Evolutionary conservation across 1,140 invertebrate genomes (phyloP).

Genomic region (Drosophila rufa): DNA sequence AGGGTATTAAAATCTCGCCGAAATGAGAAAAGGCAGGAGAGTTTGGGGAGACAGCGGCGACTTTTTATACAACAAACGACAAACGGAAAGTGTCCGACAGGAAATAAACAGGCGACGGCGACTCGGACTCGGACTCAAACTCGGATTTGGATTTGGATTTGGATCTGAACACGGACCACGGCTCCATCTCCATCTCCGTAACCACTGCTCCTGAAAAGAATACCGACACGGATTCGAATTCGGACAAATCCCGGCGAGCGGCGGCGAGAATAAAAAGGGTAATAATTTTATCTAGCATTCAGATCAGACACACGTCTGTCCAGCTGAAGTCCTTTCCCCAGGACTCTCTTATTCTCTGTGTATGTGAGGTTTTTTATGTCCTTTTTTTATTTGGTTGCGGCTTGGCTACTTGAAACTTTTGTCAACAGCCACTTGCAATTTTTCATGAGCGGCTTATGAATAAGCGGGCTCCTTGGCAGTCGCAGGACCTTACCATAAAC

Average conservation of each 20-base stretch:
- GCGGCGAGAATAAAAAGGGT: constrained; percentile 81
- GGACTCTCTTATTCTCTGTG: constrained; percentile 2
- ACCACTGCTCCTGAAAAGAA: constrained; percentile 20
- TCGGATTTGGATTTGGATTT: constrained; percentile 29
- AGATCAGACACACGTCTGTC: constrained; percentile 83
- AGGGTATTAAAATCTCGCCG: constrained; percentile 9
- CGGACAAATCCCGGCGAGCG: constrained; percentile 53
- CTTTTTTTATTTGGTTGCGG: constrained; percentile 26
- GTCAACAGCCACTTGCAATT: constrained; percentile 68
- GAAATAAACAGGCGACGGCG: constrained; percentile 76
- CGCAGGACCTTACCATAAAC: constrained; percentile 2
- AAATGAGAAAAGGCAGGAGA: constrained; percentile 12
- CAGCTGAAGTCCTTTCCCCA: constrained; percentile 22
- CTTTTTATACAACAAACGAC: constrained; percentile 82
- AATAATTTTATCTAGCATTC: constrained; percentile 85
- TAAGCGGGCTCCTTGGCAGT: constrained; percentile 29
- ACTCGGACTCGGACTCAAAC: constrained; percentile 44
- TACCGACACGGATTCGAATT: constrained; percentile 49
- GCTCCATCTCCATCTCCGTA: constrained; percentile 1
- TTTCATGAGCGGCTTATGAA: constrained; percentile 72
- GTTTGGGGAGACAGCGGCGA: constrained; percentile 44
- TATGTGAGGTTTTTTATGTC: constrained; percentile 21
- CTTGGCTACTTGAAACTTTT: constrained; percentile 67
- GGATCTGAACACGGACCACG: constrained; percentile 24
- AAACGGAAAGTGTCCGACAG: constrained; percentile 85